Conservation (phyloP, 2,113 vertebrate species). For the Drymodes brunneopygia region DNA sequence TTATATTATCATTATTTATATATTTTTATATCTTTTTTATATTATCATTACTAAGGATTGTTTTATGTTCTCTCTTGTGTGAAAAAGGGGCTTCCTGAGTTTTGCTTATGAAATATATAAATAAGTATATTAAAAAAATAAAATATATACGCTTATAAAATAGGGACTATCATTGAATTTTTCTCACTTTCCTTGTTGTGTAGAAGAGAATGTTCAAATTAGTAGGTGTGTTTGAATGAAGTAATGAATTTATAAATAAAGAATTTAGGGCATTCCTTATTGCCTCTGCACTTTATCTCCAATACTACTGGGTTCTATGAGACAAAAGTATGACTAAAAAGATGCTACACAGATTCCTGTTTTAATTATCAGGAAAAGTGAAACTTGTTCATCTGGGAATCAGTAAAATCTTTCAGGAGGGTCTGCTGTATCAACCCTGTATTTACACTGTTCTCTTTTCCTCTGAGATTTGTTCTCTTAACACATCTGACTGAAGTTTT, state of each 20-base stretch:
- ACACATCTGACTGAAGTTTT: not conserved
- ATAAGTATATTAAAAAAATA: not conserved
- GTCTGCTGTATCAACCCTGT: not conserved
- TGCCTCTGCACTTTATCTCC: not conserved
- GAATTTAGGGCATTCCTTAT: not conserved
- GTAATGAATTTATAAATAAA: not conserved
- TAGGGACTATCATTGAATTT: not conserved
- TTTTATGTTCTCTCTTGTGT: not conserved
- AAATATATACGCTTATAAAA: not conserved
- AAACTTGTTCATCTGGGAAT: not conserved
- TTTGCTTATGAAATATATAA: not conserved
- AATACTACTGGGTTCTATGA: not conserved
- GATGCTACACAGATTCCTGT: not conserved
- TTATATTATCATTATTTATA: not conserved
- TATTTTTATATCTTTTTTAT: not conserved
- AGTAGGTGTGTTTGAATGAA: not conserved
- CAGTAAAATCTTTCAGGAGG: not conserved
- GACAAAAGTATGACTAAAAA: not conserved
- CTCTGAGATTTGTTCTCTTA: not conserved
- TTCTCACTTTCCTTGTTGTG: not conserved
- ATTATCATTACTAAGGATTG: not conserved
- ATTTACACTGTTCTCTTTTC: not conserved
- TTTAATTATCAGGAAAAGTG: slow-evolving; percentile 1
- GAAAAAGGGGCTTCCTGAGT: not conserved
- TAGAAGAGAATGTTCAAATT: not conserved